Conservation (phyloP, 2,113 vertebrate species). For the Setophaga coronata region DNA sequence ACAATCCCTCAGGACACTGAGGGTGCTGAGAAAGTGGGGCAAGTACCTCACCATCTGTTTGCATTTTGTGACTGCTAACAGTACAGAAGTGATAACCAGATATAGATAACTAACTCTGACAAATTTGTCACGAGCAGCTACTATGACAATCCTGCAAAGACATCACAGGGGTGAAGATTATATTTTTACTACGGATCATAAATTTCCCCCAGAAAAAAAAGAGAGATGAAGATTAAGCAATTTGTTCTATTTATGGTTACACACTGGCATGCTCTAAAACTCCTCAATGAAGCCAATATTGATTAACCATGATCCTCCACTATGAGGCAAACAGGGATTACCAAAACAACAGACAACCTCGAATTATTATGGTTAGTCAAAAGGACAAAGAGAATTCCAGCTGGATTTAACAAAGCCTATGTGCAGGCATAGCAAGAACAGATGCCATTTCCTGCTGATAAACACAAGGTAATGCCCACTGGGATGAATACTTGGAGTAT, state of each 20-base stretch:
- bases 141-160: neutral
- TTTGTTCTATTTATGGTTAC: neutral
- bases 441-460: slow-evolving; percentile 22
- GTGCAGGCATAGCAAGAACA: neutral
- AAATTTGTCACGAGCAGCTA: neutral
- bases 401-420: slow-evolving; percentile 10
- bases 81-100: neutral
- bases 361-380: neutral
- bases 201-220: neutral
- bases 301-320: neutral
- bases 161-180: neutral
- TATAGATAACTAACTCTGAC: neutral
- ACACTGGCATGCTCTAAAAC: neutral
- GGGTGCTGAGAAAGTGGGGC: neutral
- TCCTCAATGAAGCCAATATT: neutral
- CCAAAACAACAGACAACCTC: neutral
- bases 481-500: slow-evolving; percentile 1
- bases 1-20: neutral
- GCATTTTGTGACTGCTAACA: neutral
- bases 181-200: neutral
- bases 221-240: neutral
- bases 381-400: neutral
- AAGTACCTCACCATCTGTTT: neutral
- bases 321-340: neutral
- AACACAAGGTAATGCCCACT: slow-evolving; percentile 9